These are phyloP conservation scores for Lamellibrachia luymesi DNA, from an alignment of 1,140 invertebrate genomes.

Conservation along the genomic window DNA sequence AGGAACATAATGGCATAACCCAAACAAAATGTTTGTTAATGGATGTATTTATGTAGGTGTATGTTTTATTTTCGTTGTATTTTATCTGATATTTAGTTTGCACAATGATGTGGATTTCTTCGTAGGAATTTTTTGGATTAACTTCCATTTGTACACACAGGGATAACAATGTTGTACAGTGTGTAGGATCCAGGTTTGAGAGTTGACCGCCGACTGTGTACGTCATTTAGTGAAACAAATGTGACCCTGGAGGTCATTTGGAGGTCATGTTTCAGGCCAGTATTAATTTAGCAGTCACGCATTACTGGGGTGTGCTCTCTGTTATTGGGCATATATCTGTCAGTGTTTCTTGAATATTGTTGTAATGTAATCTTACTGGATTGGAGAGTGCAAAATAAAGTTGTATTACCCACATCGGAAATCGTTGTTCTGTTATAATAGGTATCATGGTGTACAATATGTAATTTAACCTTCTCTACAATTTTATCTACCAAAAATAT, in stretches of 20 bases:
- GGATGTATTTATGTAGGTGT: background rate
- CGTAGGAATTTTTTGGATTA: background rate
- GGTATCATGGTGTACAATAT: background rate
- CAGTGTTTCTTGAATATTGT: background rate
- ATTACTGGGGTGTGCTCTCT: background rate
- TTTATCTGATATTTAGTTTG: background rate
- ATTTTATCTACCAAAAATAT: background rate
- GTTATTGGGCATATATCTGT: background rate
- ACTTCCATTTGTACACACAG: background rate
- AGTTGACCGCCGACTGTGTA: background rate
- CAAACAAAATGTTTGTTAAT: background rate
- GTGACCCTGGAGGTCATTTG: background rate
- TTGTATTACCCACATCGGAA: background rate
- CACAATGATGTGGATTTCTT: background rate
- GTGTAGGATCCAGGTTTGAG: background rate
- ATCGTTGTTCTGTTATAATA: background rate
- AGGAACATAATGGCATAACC: background rate
- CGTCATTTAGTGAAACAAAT: background rate
- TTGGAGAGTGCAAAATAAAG: background rate
- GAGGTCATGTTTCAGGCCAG: background rate
- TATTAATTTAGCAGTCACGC: background rate
- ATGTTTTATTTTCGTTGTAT: background rate
- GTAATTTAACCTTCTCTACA: background rate
- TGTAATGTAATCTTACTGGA: background rate
- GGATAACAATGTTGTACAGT: background rate